Evolutionary conservation across 2,113 vertebrate species (phyloP).

Genomic region (Trematocara unimaculatum): DNA sequence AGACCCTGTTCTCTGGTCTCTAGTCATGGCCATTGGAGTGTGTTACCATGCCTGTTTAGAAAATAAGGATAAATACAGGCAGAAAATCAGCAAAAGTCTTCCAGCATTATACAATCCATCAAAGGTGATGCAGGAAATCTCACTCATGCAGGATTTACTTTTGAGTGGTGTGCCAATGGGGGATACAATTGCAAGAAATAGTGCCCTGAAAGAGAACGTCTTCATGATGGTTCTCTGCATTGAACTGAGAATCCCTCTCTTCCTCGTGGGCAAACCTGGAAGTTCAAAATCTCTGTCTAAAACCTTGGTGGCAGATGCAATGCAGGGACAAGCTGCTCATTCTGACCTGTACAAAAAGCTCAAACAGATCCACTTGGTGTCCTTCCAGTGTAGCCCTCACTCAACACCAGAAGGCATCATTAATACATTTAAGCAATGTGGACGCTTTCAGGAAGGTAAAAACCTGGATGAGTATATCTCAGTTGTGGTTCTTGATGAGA

Average conservation of each 20-base stretch:
- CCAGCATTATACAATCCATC: conserved; percentile 55
- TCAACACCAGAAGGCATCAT: conserved; percentile 96
- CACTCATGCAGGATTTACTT: conserved; percentile 82
- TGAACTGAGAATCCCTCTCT: conserved; percentile 91
- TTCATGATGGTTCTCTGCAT: conserved; percentile 99
- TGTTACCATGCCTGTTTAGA: conserved; percentile 93
- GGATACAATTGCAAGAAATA: conserved; percentile 86
- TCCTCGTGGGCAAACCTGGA: conserved; percentile 94
- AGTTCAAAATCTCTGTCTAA: conserved; percentile 97
- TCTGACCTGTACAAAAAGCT: conserved; percentile 83
- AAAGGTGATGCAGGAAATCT: conserved; percentile 80
- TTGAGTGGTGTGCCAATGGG: conserved; percentile 77
- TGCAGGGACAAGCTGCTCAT: conserved; percentile 89
- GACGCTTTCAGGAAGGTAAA: conserved; percentile 93
- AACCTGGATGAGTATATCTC: conserved; percentile 88
- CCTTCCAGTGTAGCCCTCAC: conserved; percentile 96
- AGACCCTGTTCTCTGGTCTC: conserved; percentile 79
- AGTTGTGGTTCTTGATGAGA: conserved; percentile 94
- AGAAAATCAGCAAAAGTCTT: conserved; percentile 68
- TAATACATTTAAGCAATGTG: conserved; percentile 91
- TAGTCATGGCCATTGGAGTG: conserved; percentile 84
- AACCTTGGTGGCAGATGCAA: conserved; percentile 91
- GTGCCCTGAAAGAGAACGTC: conserved; percentile 91
- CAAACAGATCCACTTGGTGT: conserved; percentile 92
- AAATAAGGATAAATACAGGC: conserved; percentile 76